Conservation (phyloP, 2,888 invertebrate species). For the Caenorhabditis sp. region DNA sequence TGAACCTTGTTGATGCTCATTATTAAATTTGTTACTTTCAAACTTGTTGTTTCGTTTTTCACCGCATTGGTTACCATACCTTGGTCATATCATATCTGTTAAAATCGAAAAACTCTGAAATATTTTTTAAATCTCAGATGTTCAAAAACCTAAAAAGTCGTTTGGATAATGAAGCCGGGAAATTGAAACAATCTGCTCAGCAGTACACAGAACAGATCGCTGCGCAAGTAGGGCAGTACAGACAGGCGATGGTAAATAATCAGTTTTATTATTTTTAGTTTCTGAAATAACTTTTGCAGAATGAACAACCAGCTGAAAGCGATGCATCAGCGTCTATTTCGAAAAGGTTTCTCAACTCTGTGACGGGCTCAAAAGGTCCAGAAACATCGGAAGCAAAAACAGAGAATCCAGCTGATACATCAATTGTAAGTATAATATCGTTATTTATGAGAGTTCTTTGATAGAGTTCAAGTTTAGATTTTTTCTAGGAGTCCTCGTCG, state of each 20-base stretch:
- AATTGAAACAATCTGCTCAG: conserved; percentile 75
- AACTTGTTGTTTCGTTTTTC: background rate
- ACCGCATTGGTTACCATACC: background rate
- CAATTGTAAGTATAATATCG: conserved; percentile 17
- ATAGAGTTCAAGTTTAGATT: background rate
- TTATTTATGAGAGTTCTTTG: background rate
- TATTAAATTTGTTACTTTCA: conserved; percentile 10
- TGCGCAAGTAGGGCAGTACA: conserved; percentile 76
- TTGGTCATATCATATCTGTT: background rate
- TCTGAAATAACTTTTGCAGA: conserved; percentile 59
- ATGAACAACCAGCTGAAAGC: conserved; percentile 75
- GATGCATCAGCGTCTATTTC: conserved; percentile 73
- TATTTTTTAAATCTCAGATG: conserved; percentile 68
- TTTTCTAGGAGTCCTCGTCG: conserved; percentile 58
- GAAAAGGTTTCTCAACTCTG: conserved; percentile 58
- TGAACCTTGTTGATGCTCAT: background rate
- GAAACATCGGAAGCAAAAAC: conserved; percentile 7
- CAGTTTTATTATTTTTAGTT: background rate
- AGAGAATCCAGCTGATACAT: conserved; percentile 25
- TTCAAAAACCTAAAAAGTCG: conserved; percentile 83
- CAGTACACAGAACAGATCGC: conserved; percentile 80
- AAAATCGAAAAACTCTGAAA: background rate
- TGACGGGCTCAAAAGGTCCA: conserved; percentile 3
- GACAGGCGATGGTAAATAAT: conserved; percentile 70
- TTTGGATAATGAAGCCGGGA: conserved; percentile 82